Conservation (phyloP, 1,140 invertebrate genomes). For the Aethina tumida region DNA sequence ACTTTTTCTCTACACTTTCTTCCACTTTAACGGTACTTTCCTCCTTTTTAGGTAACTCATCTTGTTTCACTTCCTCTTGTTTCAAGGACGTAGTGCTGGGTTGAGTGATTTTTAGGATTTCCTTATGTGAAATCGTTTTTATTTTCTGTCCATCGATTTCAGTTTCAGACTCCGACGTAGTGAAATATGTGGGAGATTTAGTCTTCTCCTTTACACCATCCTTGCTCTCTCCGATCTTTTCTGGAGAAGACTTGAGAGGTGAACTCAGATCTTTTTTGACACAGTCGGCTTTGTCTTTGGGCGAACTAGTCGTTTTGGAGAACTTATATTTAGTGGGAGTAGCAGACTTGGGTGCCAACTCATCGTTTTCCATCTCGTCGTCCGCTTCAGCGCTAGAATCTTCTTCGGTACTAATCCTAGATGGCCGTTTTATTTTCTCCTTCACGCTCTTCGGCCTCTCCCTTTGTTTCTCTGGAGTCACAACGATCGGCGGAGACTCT, state of each 20-base stretch:
- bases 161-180: conserved; percentile 34
- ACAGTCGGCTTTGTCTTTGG: conserved; percentile 16
- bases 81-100: conserved; percentile 28
- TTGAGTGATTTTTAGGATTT: conserved; percentile 37
- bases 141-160: conserved; percentile 37
- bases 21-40: conserved; percentile 35
- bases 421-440: conserved; percentile 37
- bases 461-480: conserved; percentile 20
- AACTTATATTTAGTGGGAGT: conserved; percentile 35
- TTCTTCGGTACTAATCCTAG: conserved; percentile 40
- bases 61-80: conserved; percentile 11
- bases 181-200: conserved; percentile 20
- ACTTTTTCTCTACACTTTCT: conserved; percentile 21
- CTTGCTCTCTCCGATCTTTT: conserved; percentile 30
- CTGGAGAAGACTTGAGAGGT: conserved; percentile 6
- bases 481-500: conserved; percentile 28
- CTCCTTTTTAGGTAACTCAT: conserved; percentile 36
- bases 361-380: conserved; percentile 52
- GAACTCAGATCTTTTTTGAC: conserved; percentile 14
- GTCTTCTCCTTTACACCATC: conserved; percentile 30
- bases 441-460: conserved; percentile 31
- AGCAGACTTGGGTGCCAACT: conserved; percentile 29
- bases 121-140: conserved; percentile 33
- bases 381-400: conserved; percentile 51
- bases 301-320: conserved; percentile 25